A percentile compares a stretch with the other conserved stretches of the same genome.
These are phyloP conservation scores for Helicoverpa armigera DNA, from an alignment of 1,140 invertebrate genomes.

Conservation along the genomic window DNA sequence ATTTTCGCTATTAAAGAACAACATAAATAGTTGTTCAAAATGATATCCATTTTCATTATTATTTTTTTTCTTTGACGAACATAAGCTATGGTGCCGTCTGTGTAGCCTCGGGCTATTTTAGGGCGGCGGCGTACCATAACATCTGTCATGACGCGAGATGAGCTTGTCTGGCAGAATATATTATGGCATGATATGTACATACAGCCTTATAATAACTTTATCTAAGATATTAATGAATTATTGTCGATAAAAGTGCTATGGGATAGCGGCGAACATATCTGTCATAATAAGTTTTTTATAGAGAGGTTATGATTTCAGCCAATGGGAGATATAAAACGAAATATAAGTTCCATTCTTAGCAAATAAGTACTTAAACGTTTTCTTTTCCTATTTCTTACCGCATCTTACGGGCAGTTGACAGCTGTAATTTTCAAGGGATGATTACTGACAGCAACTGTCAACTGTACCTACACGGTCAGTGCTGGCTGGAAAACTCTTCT, in stretches of 20 bases:
- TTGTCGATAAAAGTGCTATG: background rate
- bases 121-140: slow-evolving; percentile 54
- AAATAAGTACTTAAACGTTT: too few species aligned
- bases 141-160: slow-evolving; percentile 58
- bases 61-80: slow-evolving; percentile 31
- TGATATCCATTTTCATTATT: slow-evolving; percentile 39
- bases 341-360: too few species aligned
- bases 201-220: slow-evolving; percentile 30
- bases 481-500: background rate
- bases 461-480: too few species aligned
- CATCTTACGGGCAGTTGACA: too few species aligned
- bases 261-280: background rate
- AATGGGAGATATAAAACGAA: too few species aligned
- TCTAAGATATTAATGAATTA: slow-evolving; percentile 9
- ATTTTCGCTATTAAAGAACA: slow-evolving; percentile 14
- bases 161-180: slow-evolving; percentile 55
- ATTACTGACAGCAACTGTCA: too few species aligned
- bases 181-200: slow-evolving; percentile 25
- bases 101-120: slow-evolving; percentile 52
- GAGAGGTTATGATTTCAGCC: background rate
- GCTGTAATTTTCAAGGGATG: too few species aligned
- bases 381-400: too few species aligned
- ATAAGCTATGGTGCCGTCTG: slow-evolving; percentile 41
- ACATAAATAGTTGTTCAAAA: slow-evolving; percentile 1
- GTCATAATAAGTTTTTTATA: background rate